Base-by-base conservation (phyloP, 2,797 vertebrate genomes). In the Yasuhikotakia modesta region DNA sequence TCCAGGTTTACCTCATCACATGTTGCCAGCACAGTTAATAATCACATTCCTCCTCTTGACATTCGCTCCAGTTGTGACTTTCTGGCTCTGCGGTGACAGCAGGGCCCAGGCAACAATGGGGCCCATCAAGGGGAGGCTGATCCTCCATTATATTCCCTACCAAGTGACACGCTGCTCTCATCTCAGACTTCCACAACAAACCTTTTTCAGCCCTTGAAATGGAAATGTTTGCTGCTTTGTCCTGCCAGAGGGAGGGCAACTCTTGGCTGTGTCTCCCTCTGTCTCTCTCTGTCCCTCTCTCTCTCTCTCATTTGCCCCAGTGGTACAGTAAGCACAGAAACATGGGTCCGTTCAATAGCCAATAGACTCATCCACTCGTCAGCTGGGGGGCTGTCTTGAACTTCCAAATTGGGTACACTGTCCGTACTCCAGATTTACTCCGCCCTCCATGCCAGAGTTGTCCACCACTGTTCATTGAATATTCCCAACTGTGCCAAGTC, bases 301-400 rank as follows among this genome's bases (percentile, higher is more conserved):
- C 35, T 61, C 4, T 24, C 35, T 57, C 52, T 76, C 58, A 21
- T 11, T 22, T 21, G 16, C 0, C 13, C 24, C 74, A 68, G 27
- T 60, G 24, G 21, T 13, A 60, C 14, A 53, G 14, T 45, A 43
- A 32, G 48, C 4, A 75, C 8, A 39, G 27, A n/a, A 65, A 19
- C 30, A 14, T 2, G 6, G 27, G 24, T 63, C 19, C 21, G 27
- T 50, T 35, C 27, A 35, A 75, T 11, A 66, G 22, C 50, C 60
- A 61, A 48, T 22, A 11, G 4, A 55, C 32, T 24, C 30, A 43
- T 50, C 27, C 10, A 1, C 50, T 67, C 32, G 66, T 21, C 48
- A 12, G 60, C 55, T 70, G 30, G 58, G n/a, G 3, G 52, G 50
- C 71, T 55, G 21, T 75, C 73, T 32, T 75, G 50, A 75, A 75